Percentiles rank a stretch among this genome's conserved stretches.
Evolutionary conservation across 2,797 vertebrate species (phyloP).

Genomic region (Tamandua tetradactyla): DNA sequence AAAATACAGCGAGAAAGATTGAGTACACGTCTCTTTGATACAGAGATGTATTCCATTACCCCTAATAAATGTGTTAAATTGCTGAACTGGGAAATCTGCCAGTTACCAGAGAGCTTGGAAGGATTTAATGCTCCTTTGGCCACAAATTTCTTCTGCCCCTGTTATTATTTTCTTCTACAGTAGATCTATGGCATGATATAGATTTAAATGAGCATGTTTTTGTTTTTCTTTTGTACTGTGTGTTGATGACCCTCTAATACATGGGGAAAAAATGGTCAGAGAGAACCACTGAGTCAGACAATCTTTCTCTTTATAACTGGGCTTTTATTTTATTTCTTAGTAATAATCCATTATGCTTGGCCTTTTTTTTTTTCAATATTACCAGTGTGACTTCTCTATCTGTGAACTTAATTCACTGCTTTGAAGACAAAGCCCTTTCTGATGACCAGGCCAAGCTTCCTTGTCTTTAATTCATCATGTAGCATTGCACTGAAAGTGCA

Average conservation of each 20-base stretch:
- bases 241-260: not conserved
- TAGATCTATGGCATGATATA: not conserved
- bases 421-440: conserved; percentile 12
- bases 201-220: conserved; percentile 11
- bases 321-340: conserved; percentile 43
- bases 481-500: not conserved
- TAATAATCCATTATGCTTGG: not conserved
- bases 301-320: not conserved
- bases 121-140: not conserved
- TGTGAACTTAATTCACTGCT: conserved; percentile 38
- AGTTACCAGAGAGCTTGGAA: conserved; percentile 25
- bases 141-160: conserved; percentile 55
- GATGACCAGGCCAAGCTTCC: not conserved
- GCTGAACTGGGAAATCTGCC: conserved; percentile 53
- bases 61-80: conserved; percentile 54
- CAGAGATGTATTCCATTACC: conserved; percentile 35
- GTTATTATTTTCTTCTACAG: not conserved
- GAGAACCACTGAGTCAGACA: not conserved
- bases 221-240: not conserved
- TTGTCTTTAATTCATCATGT: conserved; percentile 33
- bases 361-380: not conserved
- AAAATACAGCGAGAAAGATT: conserved; percentile 13
- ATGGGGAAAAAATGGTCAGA: not conserved
- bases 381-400: not conserved
- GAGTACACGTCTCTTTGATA: conserved; percentile 15